Base-by-base conservation (phyloP, 2,797 vertebrate species). In the Liparis tanakae region DNA sequence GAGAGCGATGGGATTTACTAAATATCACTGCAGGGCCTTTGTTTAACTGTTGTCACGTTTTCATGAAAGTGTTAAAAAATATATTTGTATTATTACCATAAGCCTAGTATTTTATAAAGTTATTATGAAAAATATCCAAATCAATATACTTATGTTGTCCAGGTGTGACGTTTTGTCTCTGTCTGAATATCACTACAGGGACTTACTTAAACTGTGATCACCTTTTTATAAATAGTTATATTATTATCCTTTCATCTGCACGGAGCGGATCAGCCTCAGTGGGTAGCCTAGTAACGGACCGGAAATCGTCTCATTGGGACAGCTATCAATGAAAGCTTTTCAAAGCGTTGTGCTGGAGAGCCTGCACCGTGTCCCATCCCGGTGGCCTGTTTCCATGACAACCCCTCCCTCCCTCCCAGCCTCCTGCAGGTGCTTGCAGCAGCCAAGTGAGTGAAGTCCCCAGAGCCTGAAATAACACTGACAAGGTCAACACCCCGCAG, bases 381-480 rank as follows among this genome's bases (percentile, higher is more conserved):
- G 61, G 85, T 71, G 80, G 86, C 77, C 75, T 92, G 92, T 94
- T 95, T 93, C 94, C 90, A 90, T 91, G 88, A 90, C 93, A 94
- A 94, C 93, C 75, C 79, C 61, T 83, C 77, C 77, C 81, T 87
- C 76, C 80, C 87, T 87, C 88, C 89, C 80, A 88, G 86, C 88
- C 89, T 90, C 88, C 86, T 93, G 87, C 76, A 20, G 86, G 81
- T 85, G 85, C 88, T 86, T 87, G 83, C 87, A 90, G 83, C 87
- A 90, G 88, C 83, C 65, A 79, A 85, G 79, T 87, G 78, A 90
- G 78, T 88, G 83, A 84, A 84, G 81, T 90, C 89, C 89, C 88
- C 58, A 22, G 74, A 87, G 87, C 85, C 86, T 87, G 85, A 92
- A 93, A 91, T 91, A 90, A 88, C 89, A 89, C 85, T 87, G 89